Conservation (phyloP, 2,888 invertebrate genomes). For the Tetramorium bicarinatum region DNA sequence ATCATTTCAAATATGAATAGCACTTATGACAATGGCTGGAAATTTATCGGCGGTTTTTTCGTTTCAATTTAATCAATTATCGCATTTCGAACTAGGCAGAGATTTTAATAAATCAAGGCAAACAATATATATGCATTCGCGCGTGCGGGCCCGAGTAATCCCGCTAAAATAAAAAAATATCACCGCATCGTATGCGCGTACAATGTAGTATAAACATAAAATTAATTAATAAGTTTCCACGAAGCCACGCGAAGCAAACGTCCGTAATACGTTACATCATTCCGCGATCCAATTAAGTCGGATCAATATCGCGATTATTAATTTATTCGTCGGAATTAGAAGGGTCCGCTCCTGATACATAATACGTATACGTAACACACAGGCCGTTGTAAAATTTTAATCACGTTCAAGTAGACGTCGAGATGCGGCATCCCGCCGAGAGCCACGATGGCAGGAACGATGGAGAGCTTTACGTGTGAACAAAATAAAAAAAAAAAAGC, state of each 20-base stretch:
- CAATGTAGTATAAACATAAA: conserved; percentile 25
- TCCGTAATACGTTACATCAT: conserved; percentile 22
- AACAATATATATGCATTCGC: neutral
- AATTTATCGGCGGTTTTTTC: conserved; percentile 32
- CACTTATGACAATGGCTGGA: conserved; percentile 41
- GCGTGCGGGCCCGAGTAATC: no score
- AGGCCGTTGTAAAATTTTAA: conserved; percentile 44
- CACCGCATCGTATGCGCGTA: conserved; percentile 22
- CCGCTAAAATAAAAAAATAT: neutral
- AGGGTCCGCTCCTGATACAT: neutral
- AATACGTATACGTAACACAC: neutral
- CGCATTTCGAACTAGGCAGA: neutral
- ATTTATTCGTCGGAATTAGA: conserved; percentile 28
- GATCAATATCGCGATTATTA: conserved; percentile 41
- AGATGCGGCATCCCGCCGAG: conserved; percentile 13
- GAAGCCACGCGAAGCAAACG: neutral
- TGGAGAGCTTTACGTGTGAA: conserved; percentile 27
- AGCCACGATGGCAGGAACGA: neutral
- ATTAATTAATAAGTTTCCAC: conserved; percentile 50
- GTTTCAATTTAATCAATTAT: conserved; percentile 52
- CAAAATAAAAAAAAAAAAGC: conserved; percentile 39
- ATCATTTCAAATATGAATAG: conserved; percentile 13
- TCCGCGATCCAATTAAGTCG: conserved; percentile 42
- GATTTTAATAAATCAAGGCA: conserved; percentile 35
- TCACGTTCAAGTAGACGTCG: conserved; percentile 11